A percentile compares a stretch with the other conserved stretches of the same genome.
Evolutionary conservation across 92 coral and sea anemone genomes (phyloP).

Genomic region (Epizoanthus ramosus): DNA sequence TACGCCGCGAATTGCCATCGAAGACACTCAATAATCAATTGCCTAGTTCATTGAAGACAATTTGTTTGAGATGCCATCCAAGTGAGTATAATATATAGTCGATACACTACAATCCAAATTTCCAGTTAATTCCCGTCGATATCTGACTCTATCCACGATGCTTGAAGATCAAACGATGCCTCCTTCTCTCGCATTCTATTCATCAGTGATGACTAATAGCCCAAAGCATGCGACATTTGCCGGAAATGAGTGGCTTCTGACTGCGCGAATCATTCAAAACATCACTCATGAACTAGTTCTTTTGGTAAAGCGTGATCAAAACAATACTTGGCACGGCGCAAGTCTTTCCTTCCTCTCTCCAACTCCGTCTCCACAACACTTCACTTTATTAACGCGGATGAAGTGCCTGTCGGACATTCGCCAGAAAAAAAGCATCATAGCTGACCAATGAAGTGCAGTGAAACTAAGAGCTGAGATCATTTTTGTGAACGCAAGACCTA

Average conservation of each 20-base stretch:
- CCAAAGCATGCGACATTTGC: slow-evolving; percentile 42
- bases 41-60: slow-evolving; percentile 22
- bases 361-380: neutral
- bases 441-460: slow-evolving; percentile 37
- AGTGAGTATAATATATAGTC: neutral
- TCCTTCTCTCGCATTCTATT: slow-evolving; percentile 19
- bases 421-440: slow-evolving; percentile 29
- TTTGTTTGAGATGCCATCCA: slow-evolving; percentile 6
- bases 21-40: too few species aligned
- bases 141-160: too few species aligned
- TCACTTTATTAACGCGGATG: slow-evolving; percentile 5
- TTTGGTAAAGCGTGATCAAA: neutral
- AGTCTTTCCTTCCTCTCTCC: neutral
- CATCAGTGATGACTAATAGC: neutral
- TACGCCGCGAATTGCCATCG: neutral
- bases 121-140: too few species aligned
- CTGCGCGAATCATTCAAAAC: slow-evolving; percentile 37
- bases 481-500: neutral
- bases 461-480: slow-evolving; percentile 13
- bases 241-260: slow-evolving; percentile 35
- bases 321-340: neutral
- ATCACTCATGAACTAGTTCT: neutral
- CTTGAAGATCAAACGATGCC: neutral
- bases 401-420: slow-evolving; percentile 27
- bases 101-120: neutral